Conservation (phyloP, 1,140 invertebrate genomes). For the Rhagoletis zephyria region DNA sequence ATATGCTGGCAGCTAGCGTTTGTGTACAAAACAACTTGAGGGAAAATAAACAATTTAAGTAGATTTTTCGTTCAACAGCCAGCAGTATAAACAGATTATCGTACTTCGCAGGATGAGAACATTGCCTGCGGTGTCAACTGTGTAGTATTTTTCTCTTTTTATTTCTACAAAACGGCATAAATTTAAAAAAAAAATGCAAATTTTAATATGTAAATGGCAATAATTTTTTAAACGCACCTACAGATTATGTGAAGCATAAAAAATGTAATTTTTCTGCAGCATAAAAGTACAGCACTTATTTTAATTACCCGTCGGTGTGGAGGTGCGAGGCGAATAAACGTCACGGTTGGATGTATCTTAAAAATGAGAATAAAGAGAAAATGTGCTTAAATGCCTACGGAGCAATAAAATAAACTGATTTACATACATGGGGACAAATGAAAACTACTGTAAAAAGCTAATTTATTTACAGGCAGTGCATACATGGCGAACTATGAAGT, state of each 20-base stretch:
- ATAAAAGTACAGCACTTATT: neutral
- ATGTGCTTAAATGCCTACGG: neutral
- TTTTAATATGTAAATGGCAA: slow-evolving; percentile 6
- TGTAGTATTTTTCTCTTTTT: neutral
- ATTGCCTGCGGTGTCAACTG: neutral
- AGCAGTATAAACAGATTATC: neutral
- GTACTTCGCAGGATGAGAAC: neutral
- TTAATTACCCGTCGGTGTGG: neutral
- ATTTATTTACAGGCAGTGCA: too few relatives aligned
- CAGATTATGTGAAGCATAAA: neutral
- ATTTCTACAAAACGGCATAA: neutral
- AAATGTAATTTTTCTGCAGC: neutral
- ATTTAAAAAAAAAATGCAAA: neutral
- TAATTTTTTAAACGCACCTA: neutral
- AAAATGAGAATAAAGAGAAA: neutral
- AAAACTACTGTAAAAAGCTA: too few relatives aligned
- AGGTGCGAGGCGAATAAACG: neutral
- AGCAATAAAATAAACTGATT: too few relatives aligned
- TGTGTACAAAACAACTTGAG: too few relatives aligned
- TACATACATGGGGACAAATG: too few relatives aligned
- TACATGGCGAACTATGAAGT: too few relatives aligned
- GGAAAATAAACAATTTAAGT: too few relatives aligned
- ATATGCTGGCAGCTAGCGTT: too few relatives aligned
- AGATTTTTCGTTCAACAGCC: too few relatives aligned
- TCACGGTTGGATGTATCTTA: neutral